Base-by-base conservation (phyloP, 1,140 invertebrate species). In the Tetragnatha versicolor region DNA sequence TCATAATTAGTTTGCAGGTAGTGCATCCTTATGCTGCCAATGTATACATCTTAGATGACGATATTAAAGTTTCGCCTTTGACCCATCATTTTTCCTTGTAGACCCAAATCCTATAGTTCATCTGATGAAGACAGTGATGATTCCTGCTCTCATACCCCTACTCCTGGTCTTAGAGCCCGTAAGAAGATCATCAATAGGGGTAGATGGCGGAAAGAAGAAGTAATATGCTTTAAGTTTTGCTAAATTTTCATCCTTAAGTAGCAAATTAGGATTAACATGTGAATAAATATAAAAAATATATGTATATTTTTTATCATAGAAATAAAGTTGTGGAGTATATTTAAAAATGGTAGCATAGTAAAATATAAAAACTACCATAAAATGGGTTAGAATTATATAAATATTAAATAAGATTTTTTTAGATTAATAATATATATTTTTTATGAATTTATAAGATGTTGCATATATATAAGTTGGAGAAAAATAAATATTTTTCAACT, bases 151-250 rank as follows among this genome's bases (percentile, higher is more conserved):
- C 12, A 25, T 7, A 14, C 31, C 7, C n/a, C 27, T 12, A 22
- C 53, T 42, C 53, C 69, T 14, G 29, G 14, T 29, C 20, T 65
- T 2, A 55, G 72, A 51, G 58, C n/a, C 9, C 31, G 72, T 6
- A 37, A 53, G 17, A 91, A 92, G 86, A 85, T 86, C 82, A 90
- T 92, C 80, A 93, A 93, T 84, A 91, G 91, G 83, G 92, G 92
- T 4, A 85, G 92, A 81, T 94, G 93, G 92, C 91, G 90, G 81
- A 93, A 93, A 85, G 91, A 93, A 14, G 84, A 91, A 90, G 94
- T 78, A 55, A 37, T n/a, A 31, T 22, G 33, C 12, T n/a, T n/a
- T n/a, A n/a, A n/a, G n/a, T n/a, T n/a, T n/a, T n/a, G n/a, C n/a
- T 27, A 6, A 31, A 31, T 27, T 10, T 31, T 2, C 12, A 60